Percentiles rank a stretch among this genome's conserved stretches.
Evolutionary conservation across 2,888 invertebrate species (phyloP).

Genomic region (Pristionchus fissidentatus): DNA sequence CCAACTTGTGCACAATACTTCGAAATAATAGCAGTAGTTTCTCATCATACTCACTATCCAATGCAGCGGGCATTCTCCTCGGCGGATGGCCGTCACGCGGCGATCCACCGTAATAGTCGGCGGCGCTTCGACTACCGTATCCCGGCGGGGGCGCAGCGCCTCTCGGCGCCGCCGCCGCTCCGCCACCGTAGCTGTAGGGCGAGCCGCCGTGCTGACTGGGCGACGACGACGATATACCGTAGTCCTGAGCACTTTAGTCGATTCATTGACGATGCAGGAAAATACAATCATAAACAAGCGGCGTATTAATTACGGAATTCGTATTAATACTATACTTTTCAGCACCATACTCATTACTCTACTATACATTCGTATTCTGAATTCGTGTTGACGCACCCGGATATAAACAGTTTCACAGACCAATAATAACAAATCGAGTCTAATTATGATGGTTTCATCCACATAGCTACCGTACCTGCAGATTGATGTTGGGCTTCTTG

Average conservation of each 20-base stretch:
- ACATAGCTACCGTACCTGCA: constrained; percentile 41
- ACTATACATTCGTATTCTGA: no score
- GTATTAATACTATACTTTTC: no score
- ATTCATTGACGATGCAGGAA: no score
- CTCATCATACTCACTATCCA: background rate
- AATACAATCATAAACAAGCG: background rate
- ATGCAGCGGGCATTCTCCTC: background rate
- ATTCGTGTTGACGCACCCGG: no score
- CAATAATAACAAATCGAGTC: no score
- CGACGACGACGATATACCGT: constrained; percentile 1
- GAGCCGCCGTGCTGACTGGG: constrained; percentile 6
- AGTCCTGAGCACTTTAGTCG: no score
- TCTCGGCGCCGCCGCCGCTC: background rate
- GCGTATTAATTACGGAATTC: no score
- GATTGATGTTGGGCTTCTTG: constrained; percentile 22
- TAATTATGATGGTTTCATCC: no score
- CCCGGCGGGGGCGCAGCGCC: constrained; percentile 32
- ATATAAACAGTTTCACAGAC: no score
- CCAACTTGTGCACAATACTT: background rate
- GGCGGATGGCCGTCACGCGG: background rate
- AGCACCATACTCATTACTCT: no score
- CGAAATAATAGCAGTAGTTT: background rate
- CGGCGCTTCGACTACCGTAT: background rate
- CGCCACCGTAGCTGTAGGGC: constrained; percentile 20
- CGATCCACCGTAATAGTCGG: background rate